A percentile compares a stretch with the other conserved stretches of the same genome.
Conservation (phyloP, 2,113 vertebrate species). For the Pachycephala philippinensis region DNA sequence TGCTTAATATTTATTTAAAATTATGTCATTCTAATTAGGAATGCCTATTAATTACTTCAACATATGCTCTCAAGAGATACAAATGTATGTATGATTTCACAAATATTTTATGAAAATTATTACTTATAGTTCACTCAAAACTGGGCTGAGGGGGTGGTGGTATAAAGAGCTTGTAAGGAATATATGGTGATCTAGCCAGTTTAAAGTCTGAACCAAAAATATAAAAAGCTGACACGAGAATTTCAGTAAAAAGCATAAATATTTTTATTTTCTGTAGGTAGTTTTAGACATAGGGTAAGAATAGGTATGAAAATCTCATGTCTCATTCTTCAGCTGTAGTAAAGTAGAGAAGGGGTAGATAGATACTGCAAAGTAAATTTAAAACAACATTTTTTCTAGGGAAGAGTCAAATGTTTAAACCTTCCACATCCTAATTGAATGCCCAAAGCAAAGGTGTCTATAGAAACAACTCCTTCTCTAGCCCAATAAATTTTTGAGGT, state of each 20-base stretch:
- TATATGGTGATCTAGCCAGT: neutral
- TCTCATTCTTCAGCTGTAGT: neutral
- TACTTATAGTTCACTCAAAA: neutral
- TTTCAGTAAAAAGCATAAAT: neutral
- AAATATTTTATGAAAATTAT: neutral
- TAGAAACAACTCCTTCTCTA: neutral
- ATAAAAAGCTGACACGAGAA: neutral
- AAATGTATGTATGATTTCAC: neutral
- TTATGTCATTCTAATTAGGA: neutral
- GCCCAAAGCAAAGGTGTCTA: neutral
- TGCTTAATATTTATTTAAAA: neutral
- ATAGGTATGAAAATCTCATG: neutral
- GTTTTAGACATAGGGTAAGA: neutral
- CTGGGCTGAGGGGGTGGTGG: neutral
- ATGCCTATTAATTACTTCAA: neutral
- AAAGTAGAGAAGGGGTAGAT: neutral
- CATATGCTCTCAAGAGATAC: neutral
- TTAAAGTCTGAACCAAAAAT: neutral
- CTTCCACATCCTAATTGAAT: neutral
- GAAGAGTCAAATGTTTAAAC: neutral
- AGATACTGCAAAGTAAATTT: neutral
- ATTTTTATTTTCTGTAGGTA: neutral
- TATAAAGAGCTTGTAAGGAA: neutral
- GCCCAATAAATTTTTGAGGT: neutral
- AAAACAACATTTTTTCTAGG: neutral